Conservation (phyloP, 23 tunicate genomes). For the Clavelina lepadiformis region DNA sequence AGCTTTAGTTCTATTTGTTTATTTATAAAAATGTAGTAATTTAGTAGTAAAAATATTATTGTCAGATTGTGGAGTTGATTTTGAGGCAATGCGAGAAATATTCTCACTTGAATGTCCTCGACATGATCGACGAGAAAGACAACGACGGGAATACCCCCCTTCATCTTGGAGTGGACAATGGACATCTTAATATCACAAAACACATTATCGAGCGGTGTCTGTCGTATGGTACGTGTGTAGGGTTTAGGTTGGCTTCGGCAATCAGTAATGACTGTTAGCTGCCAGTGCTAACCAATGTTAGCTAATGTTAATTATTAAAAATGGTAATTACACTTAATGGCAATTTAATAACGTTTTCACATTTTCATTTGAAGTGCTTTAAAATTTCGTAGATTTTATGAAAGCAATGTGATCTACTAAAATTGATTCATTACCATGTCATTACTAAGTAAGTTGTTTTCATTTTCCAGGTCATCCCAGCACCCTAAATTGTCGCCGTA, state of each 20-base stretch:
- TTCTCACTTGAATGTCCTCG: constrained; percentile 4
- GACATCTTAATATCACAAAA: constrained; percentile 64
- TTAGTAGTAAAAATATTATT: background rate
- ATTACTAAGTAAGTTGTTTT: no score
- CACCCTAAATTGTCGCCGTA: constrained; percentile 35
- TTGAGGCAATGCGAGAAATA: constrained; percentile 21
- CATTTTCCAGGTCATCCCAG: constrained; percentile 14
- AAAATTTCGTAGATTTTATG: no score
- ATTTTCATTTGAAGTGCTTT: no score
- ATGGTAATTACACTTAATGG: no score
- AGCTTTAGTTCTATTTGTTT: background rate
- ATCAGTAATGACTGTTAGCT: no score
- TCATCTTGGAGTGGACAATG: constrained; percentile 80
- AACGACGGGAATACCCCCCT: constrained; percentile 85
- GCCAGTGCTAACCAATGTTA: no score
- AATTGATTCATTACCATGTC: no score
- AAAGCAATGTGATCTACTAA: no score
- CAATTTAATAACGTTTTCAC: no score
- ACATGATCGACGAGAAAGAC: constrained; percentile 64
- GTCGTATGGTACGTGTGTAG: no score
- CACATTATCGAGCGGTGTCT: constrained; percentile 43
- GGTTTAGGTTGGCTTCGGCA: no score
- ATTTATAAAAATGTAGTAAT: background rate
- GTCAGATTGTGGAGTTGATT: constrained; percentile 68
- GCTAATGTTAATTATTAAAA: no score